A percentile compares a stretch with the other conserved stretches of the same genome.
phyloP scores from a whole-genome alignment of 2,888 invertebrate genomes.

The Perizoma affinitatum region DNA sequence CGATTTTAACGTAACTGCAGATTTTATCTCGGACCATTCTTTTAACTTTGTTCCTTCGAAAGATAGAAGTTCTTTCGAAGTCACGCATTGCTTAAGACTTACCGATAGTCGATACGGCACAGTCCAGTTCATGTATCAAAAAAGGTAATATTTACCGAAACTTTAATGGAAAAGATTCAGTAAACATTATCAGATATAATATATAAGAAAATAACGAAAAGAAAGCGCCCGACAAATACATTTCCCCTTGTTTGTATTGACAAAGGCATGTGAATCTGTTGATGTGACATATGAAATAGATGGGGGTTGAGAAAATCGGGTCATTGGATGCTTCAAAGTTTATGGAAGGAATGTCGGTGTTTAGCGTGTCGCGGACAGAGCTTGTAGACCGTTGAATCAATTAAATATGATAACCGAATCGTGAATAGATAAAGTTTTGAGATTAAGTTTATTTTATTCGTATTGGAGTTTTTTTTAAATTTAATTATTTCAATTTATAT shows the following conservation, averaged over 20 bases:
- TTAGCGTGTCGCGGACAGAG: slow-evolving; percentile 46
- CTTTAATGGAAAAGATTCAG: slow-evolving; percentile 7
- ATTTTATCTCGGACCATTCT: no score
- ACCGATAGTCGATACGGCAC: no score
- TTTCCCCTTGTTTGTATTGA: slow-evolving; percentile 63
- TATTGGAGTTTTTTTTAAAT: no score
- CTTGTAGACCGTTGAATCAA: slow-evolving; percentile 8
- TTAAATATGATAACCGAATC: background rate
- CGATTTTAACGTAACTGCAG: no score
- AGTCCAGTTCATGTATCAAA: slow-evolving; percentile 23
- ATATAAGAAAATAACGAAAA: slow-evolving; percentile 4
- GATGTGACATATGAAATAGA: slow-evolving; percentile 69
- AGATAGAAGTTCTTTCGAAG: no score
- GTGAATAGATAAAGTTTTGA: no score
- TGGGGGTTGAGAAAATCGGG: slow-evolving; percentile 64
- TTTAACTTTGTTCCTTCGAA: no score
- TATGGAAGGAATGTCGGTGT: slow-evolving; percentile 48
- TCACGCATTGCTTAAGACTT: no score
- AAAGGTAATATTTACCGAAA: slow-evolving; percentile 4
- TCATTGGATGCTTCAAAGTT: slow-evolving; percentile 66
- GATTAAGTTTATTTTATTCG: no score
- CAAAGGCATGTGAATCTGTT: slow-evolving; percentile 68
- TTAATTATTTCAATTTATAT: no score
- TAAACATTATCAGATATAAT: slow-evolving; percentile 19
- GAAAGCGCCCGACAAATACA: background rate